These are phyloP conservation scores for Microtus richardsoni DNA, from an alignment of 2,113 vertebrate species.

Conservation along the genomic window DNA sequence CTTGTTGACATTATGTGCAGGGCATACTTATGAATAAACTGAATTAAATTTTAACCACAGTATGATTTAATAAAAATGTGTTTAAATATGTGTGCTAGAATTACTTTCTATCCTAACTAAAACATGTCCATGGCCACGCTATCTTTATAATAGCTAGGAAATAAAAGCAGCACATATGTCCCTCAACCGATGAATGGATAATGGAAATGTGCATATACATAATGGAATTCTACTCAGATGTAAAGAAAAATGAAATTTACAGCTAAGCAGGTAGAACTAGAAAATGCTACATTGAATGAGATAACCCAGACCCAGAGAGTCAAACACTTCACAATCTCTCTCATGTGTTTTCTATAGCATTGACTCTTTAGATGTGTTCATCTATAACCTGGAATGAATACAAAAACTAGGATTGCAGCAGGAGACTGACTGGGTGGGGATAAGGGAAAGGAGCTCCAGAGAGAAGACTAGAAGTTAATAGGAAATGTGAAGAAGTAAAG, in stretches of 20 bases:
- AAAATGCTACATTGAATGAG: not conserved
- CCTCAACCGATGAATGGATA: not conserved
- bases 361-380: not conserved
- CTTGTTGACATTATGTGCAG: not conserved
- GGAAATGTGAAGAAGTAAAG: not conserved
- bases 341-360: not conserved
- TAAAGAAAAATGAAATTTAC: not conserved
- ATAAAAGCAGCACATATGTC: not conserved
- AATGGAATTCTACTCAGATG: too few relatives aligned
- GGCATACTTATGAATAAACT: not conserved
- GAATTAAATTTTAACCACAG: not conserved
- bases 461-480: not conserved
- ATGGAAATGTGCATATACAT: not conserved
- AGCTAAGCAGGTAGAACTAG: not conserved
- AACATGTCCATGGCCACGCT: not conserved
- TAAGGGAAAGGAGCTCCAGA: not conserved
- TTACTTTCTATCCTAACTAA: not conserved
- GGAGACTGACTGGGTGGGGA: not conserved
- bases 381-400: not conserved
- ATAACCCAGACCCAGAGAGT: not conserved
- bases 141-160: not conserved
- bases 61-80: conserved; percentile 12
- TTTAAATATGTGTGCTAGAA: not conserved
- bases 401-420: not conserved
- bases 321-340: not conserved